Evolutionary conservation across 2,888 invertebrate genomes (phyloP), one percentile per base, ranked within the genome.

Genomic region (Dryobota labecula): DNA sequence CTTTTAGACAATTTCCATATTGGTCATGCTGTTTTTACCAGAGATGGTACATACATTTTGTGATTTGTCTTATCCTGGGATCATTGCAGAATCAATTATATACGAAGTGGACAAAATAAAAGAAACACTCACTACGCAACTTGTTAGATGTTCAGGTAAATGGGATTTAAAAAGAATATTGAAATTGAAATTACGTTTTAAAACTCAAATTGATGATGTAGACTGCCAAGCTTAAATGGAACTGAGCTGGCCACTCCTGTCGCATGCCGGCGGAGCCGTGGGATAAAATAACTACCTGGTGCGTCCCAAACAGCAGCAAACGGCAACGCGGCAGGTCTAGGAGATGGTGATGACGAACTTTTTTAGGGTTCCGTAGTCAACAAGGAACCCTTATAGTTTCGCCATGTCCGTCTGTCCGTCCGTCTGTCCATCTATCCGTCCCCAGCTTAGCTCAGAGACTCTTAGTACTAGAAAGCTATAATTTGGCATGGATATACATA

Each of bases 21-120:
- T 18, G 11, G 11, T 30, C 24, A 11, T 41, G 24, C 1, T 2
- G 9, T 0, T 18, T 49, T 7, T 0, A 15, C 2, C 20, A 8
- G 49, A 67, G 3, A 2, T 20, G 3, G 18, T 20, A 20, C 20
- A 20, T 5, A 20, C 5, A 9, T 0, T 63, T 18, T 24, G 13
- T 24, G 5, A 38, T 8, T 8, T 63, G 33, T 33, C 33, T 33
- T 63, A 2, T 51, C 30, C 51, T 15, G 68, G 63, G 3, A 33
- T 68, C 6, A 3, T 68, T 13, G 51, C 36, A 24, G 41, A 62
- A 51, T n/a, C 8, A 45, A 45, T 45, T 45, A 45, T 2, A 45
- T 53, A 18, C 4, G 63, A 68, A 63, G 63, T 62, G 41, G 51
- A 53, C 0, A 51, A 43, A 20, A 68, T 68, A 51, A 18, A 24